Conservation (phyloP, 2,888 invertebrate genomes). For the Metellina segmentata region DNA sequence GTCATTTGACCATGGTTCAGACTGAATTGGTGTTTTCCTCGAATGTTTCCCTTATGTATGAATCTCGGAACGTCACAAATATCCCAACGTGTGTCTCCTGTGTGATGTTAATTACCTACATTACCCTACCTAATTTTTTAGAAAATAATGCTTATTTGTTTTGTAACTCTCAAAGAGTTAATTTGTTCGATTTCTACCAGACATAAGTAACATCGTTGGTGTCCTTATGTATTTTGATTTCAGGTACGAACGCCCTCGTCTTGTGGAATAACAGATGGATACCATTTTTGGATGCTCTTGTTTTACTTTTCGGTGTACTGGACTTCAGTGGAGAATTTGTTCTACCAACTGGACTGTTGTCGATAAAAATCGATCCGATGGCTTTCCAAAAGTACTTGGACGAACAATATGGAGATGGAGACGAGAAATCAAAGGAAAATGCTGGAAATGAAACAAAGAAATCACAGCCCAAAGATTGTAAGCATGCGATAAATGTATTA, state of each 20-base stretch:
- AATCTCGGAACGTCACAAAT: too few species aligned
- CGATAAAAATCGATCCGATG: constrained; percentile 47
- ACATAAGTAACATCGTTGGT: neutral
- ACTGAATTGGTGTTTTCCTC: too few species aligned
- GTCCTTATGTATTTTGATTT: neutral
- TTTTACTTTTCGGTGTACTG: constrained; percentile 27
- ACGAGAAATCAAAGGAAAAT: too few species aligned
- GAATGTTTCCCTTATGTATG: too few species aligned
- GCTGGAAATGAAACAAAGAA: too few species aligned
- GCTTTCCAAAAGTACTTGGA: neutral
- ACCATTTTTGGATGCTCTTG: constrained; percentile 49
- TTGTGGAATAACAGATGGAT: constrained; percentile 55
- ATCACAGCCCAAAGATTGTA: too few species aligned
- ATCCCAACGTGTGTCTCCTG: too few species aligned
- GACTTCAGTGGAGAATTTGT: neutral
- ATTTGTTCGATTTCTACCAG: neutral
- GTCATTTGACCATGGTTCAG: too few species aligned
- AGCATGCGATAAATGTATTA: too few species aligned
- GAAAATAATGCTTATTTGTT: neutral
- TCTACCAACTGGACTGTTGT: constrained; percentile 8
- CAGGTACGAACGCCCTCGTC: constrained; percentile 42
- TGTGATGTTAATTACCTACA: neutral
- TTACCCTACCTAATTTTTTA: neutral
- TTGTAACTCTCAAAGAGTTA: neutral
- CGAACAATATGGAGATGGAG: neutral